Percentiles rank a stretch among this genome's conserved stretches.
These are phyloP conservation scores for Antheraea assamensis DNA, from an alignment of 2,888 invertebrate genomes.

Conservation along the genomic window DNA sequence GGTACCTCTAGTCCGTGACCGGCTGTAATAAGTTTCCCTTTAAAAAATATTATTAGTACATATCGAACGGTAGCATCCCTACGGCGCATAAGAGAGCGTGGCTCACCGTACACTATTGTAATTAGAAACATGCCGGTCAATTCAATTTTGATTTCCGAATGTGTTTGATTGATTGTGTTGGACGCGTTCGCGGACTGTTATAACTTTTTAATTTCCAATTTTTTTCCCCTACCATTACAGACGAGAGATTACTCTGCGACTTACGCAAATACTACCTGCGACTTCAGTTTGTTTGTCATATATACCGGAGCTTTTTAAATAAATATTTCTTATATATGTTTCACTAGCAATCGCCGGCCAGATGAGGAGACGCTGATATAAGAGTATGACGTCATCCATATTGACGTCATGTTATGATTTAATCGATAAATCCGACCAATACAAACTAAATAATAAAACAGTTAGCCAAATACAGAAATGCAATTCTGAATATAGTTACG, in stretches of 20 bases:
- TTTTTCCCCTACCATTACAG: background rate
- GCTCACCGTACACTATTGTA: conserved; percentile 18
- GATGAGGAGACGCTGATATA: too few relatives aligned
- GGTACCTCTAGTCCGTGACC: too few relatives aligned
- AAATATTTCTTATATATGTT: too few relatives aligned
- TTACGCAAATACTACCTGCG: background rate
- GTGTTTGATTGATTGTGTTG: conserved; percentile 28
- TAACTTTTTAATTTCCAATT: conserved; percentile 22
- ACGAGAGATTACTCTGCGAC: conserved; percentile 10
- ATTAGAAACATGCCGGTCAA: conserved; percentile 25
- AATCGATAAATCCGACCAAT: too few relatives aligned
- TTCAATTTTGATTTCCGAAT: conserved; percentile 29
- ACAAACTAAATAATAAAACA: too few relatives aligned
- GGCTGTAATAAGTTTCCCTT: too few relatives aligned
- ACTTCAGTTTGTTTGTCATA: background rate
- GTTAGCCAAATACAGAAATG: too few relatives aligned
- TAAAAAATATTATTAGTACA: too few relatives aligned
- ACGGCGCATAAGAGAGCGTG: conserved; percentile 5
- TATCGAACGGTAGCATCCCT: conserved; percentile 14
- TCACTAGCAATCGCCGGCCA: too few relatives aligned
- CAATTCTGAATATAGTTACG: too few relatives aligned
- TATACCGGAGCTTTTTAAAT: background rate
- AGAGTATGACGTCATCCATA: too few relatives aligned
- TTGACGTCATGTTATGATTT: too few relatives aligned
- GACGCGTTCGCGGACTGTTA: conserved; percentile 26